Evolutionary conservation across 2,797 vertebrate species (phyloP), one percentile per base, ranked within the genome.

Genomic region (Diceros bicornis): DNA sequence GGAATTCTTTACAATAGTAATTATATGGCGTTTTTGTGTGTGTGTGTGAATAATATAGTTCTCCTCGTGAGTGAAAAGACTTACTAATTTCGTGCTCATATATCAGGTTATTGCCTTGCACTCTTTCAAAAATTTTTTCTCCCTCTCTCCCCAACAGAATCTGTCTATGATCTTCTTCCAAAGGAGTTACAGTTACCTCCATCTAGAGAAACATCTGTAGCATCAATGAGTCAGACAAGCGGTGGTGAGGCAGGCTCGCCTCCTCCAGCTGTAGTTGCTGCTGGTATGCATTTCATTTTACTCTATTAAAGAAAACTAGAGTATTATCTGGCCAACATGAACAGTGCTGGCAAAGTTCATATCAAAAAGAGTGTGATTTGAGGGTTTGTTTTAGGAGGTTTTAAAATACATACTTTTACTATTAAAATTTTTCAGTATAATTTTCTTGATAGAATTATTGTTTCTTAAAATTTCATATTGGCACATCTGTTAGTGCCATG

Each of bases 171-270:
- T 98, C 99, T 99, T 99, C 99, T 99, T 98, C 99, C 99, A 97
- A 99, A 99, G 99, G 99, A 99, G 99, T 99, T 99, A 98, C 99
- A 99, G 99, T 99, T 99, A 98, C 99, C 99, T 98, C 99, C 99
- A 98, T 99, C 99, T 98, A 99, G 98, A 98, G 99, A 99, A 98
- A 99, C 99, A 98, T 99, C 98, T 97, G 98, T 98, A 98, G 99
- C 99, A 98, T 99, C 99, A 99, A 99, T 99, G 99, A 99, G 99
- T 99, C 99, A 99, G 99, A 99, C 99, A 97, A 99, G 99, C 3
- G 99, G 99, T 79, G 99, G 99, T 96, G 99, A 99, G 99, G 99
- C 99, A 59, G 99, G 99, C 89, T 99, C 99, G 98, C 99, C 99
- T 97, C 99, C 99, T 98, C 99, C 99, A 97, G 99, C 99, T 98